These are phyloP conservation scores for Pristionchus japonicus DNA, from an alignment of 2,888 invertebrate genomes.

Conservation along the genomic window DNA sequence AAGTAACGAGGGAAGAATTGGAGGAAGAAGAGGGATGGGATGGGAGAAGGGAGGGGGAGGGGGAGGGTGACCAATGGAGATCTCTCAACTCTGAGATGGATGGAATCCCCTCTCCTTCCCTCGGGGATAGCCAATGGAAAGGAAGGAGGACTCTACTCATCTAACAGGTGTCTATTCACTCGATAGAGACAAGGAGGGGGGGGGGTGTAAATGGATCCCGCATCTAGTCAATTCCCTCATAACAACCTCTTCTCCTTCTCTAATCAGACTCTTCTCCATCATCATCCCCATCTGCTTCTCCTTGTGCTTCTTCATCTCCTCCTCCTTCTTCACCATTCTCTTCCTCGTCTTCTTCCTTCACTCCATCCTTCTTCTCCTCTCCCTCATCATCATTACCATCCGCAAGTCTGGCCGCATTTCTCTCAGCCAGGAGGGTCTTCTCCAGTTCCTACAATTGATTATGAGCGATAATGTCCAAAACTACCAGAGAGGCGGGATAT, in stretches of 20 bases:
- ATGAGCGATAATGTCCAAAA: too few relatives aligned
- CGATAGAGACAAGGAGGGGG: constrained; percentile 9
- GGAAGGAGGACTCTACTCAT: constrained; percentile 8
- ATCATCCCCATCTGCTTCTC: not conserved
- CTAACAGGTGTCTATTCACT: constrained; percentile 25
- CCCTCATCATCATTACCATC: not conserved
- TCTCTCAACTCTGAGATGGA: constrained; percentile 16
- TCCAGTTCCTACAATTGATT: not conserved
- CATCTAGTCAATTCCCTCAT: not conserved
- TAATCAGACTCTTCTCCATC: not conserved
- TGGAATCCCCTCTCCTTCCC: not conserved
- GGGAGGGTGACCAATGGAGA: constrained; percentile 11
- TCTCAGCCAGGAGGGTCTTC: not conserved
- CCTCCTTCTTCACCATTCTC: not conserved
- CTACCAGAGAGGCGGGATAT: too few relatives aligned
- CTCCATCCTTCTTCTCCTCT: too few relatives aligned
- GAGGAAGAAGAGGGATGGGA: not conserved
- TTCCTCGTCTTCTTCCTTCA: not conserved
- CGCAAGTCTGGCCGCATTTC: constrained; percentile 4
- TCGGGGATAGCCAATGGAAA: not conserved
- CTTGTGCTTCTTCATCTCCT: not conserved
- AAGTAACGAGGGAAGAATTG: not conserved
- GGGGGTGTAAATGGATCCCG: constrained; percentile 20
- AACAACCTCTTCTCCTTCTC: constrained; percentile 14
- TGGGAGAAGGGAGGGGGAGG: not conserved